These are phyloP conservation scores for Elysia chlorotica DNA, from an alignment of 1,140 invertebrate genomes.

Conservation along the genomic window DNA sequence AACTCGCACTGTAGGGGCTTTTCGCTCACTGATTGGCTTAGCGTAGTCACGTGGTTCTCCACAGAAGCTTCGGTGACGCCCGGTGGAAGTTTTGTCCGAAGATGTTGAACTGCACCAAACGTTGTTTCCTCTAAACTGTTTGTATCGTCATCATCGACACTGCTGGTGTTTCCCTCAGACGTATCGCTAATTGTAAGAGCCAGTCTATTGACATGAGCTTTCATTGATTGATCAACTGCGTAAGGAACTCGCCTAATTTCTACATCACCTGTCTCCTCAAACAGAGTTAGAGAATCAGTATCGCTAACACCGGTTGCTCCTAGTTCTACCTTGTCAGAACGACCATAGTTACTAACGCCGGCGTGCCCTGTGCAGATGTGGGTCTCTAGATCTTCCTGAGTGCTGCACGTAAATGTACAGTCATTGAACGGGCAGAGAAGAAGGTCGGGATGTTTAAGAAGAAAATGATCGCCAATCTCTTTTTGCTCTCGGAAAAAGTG, in stretches of 20 bases:
- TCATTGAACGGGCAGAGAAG: background rate
- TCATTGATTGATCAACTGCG: too few relatives aligned
- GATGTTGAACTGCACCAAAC: background rate
- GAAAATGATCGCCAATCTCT: constrained; percentile 23
- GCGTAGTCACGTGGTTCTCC: background rate
- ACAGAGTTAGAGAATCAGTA: too few relatives aligned
- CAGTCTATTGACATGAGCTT: background rate
- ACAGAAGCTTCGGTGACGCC: background rate
- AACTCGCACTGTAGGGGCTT: constrained; percentile 81
- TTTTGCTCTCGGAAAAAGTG: constrained; percentile 29
- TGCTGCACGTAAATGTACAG: background rate
- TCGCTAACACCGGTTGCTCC: too few relatives aligned
- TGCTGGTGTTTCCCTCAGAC: background rate
- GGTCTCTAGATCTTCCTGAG: background rate
- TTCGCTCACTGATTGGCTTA: constrained; percentile 57
- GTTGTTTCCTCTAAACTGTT: background rate
- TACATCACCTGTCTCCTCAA: too few relatives aligned
- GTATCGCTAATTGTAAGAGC: background rate
- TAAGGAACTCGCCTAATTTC: too few relatives aligned
- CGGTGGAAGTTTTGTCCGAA: background rate
- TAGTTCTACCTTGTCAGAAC: too few relatives aligned
- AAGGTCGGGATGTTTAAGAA: constrained; percentile 4
- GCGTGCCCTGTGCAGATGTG: background rate
- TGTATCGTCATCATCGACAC: background rate
- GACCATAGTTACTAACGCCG: too few relatives aligned